A percentile compares a stretch with the other conserved stretches of the same genome.
These are phyloP conservation scores for Sinotaia quadrata DNA, from an alignment of 2,888 invertebrate genomes.

Conservation along the genomic window DNA sequence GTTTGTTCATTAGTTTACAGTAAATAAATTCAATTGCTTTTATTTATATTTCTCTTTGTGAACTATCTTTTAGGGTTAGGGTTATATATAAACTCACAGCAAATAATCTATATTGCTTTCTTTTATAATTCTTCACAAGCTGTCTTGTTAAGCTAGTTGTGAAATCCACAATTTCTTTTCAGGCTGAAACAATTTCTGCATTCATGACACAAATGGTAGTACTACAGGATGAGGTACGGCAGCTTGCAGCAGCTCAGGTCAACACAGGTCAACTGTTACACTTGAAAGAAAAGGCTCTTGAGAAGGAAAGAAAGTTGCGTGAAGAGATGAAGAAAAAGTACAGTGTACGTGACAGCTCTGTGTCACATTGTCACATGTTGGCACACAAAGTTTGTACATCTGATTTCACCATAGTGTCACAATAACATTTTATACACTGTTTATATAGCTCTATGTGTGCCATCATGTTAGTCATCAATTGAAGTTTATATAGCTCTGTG, in stretches of 20 bases:
- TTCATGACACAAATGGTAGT: slow-evolving; percentile 65
- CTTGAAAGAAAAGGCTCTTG: slow-evolving; percentile 58
- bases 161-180: background rate
- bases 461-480: too few species aligned
- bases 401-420: background rate
- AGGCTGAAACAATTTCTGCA: slow-evolving; percentile 62
- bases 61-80: too few species aligned
- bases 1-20: too few species aligned
- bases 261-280: slow-evolving; percentile 57
- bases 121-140: too few species aligned
- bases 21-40: too few species aligned
- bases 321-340: slow-evolving; percentile 61
- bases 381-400: too few species aligned
- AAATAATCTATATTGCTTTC: too few species aligned
- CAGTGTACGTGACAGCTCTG: slow-evolving; percentile 43
- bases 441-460: too few species aligned
- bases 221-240: slow-evolving; percentile 63
- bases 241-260: slow-evolving; percentile 59
- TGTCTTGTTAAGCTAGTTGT: too few species aligned
- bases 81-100: too few species aligned
- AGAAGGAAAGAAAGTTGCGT: slow-evolving; percentile 52
- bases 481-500: too few species aligned
- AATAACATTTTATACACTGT: background rate
- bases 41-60: too few species aligned
- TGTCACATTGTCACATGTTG: background rate